These are phyloP conservation scores for Stomatorhinus ivindoensis DNA, from an alignment of 2,113 vertebrate genomes.

Conservation along the genomic window DNA sequence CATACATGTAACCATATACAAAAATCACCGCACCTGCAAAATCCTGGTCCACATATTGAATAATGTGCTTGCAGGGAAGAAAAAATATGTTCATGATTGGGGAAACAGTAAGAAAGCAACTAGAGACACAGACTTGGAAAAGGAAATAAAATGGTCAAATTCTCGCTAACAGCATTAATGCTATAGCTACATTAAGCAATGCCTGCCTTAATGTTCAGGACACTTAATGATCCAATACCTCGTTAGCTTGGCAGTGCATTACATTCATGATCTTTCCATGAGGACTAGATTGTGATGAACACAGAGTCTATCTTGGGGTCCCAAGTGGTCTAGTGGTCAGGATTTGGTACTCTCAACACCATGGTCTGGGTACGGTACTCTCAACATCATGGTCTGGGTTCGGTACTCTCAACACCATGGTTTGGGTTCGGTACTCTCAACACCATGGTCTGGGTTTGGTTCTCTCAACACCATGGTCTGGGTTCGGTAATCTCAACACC, in stretches of 20 bases:
- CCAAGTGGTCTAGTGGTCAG: not conserved
- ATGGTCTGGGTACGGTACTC: not conserved
- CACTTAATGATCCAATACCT: not conserved
- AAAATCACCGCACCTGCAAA: not conserved
- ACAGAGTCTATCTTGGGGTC: not conserved
- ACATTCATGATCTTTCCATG: not conserved
- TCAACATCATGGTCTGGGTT: not conserved
- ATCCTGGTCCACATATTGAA: not conserved
- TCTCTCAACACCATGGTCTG: not conserved
- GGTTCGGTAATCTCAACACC: not conserved
- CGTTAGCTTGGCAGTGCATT: not conserved
- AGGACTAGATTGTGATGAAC: not conserved
- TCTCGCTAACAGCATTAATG: not conserved
- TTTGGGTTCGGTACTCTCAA: not conserved
- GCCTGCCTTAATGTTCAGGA: not conserved
- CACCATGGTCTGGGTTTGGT: too few relatives aligned
- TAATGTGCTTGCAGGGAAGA: not conserved
- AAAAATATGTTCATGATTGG: not conserved
- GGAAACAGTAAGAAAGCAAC: not conserved
- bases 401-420: not conserved
- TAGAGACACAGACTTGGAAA: not conserved
- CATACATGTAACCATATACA: not conserved
- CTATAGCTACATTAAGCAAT: not conserved
- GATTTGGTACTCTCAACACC: not conserved
- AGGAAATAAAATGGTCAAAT: not conserved